A percentile compares a stretch with the other conserved stretches of the same genome.
Conservation (phyloP, 92 coral and sea anemone genomes). For the Micromussa lordhowensis region DNA sequence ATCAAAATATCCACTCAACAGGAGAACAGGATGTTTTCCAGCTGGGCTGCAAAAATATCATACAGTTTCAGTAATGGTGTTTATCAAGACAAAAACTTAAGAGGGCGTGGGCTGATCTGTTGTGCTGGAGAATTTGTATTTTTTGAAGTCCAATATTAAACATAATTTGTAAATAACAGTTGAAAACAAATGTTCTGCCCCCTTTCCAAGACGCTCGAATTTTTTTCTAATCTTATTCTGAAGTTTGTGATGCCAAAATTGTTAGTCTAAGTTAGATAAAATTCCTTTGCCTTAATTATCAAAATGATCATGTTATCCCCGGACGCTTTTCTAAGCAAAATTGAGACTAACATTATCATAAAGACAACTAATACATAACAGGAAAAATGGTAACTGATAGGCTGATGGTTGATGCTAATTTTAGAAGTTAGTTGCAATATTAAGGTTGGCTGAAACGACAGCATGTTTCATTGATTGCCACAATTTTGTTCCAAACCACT, state of each 20-base stretch:
- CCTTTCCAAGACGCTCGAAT: background rate
- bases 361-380: background rate
- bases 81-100: background rate
- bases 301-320: background rate
- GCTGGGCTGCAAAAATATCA: background rate
- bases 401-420: background rate
- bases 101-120: background rate
- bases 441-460: background rate
- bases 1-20: background rate
- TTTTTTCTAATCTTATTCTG: background rate
- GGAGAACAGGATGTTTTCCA: background rate
- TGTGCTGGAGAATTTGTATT: background rate
- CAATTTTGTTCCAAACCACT: background rate
- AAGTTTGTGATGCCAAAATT: background rate
- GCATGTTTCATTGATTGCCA: background rate
- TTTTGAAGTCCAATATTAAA: background rate
- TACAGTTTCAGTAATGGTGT: background rate
- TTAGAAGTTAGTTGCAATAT: background rate
- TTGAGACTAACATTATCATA: background rate
- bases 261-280: background rate
- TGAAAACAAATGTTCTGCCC: background rate
- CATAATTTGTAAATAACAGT: background rate
- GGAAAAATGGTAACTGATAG: background rate
- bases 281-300: background rate
- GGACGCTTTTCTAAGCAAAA: background rate